A percentile compares a stretch with the other conserved stretches of the same genome.
These are phyloP conservation scores for Drosophila lacteicornis DNA, from an alignment of 1,140 invertebrate genomes.

Conservation along the genomic window DNA sequence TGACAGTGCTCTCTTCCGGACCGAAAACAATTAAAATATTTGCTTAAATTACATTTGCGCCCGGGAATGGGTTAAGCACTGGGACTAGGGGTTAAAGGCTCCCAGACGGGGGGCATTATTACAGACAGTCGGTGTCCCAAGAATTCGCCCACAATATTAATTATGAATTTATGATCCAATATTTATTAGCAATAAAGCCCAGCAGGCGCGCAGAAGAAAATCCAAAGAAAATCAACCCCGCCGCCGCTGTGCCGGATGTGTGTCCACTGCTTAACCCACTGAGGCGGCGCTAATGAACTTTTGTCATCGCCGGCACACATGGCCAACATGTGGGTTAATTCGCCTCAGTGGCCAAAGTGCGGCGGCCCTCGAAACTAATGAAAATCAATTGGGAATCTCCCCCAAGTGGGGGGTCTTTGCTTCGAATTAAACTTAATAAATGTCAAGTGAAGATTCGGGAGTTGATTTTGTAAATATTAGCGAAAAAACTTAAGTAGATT, in stretches of 20 bases:
- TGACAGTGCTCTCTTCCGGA: constrained; percentile 31
- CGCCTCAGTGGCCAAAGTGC: constrained; percentile 10
- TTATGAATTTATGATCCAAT: constrained; percentile 81
- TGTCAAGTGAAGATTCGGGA: not conserved
- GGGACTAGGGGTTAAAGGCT: not conserved
- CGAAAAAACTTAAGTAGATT: too few species aligned
- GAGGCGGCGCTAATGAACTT: constrained; percentile 79
- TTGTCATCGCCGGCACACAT: constrained; percentile 57
- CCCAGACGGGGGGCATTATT: not conserved
- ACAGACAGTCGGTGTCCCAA: not conserved
- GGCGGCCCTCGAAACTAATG: constrained; percentile 17
- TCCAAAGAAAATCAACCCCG: constrained; percentile 18
- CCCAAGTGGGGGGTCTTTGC: not conserved
- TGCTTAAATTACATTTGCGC: constrained; percentile 64
- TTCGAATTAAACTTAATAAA: constrained; percentile 6
- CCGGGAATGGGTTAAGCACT: constrained; percentile 14
- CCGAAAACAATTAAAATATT: constrained; percentile 80
- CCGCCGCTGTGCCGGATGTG: constrained; percentile 18
- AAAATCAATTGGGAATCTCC: constrained; percentile 22
- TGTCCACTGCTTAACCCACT: constrained; percentile 56
- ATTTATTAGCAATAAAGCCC: constrained; percentile 78
- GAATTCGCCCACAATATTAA: constrained; percentile 63
- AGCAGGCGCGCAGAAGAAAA: constrained; percentile 58
- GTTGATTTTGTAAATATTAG: too few species aligned
- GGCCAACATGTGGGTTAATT: constrained; percentile 38